A percentile compares a stretch with the other conserved stretches of the same genome.
Conservation (phyloP, 2,113 vertebrate genomes). For the Aleadryas rufinucha region DNA sequence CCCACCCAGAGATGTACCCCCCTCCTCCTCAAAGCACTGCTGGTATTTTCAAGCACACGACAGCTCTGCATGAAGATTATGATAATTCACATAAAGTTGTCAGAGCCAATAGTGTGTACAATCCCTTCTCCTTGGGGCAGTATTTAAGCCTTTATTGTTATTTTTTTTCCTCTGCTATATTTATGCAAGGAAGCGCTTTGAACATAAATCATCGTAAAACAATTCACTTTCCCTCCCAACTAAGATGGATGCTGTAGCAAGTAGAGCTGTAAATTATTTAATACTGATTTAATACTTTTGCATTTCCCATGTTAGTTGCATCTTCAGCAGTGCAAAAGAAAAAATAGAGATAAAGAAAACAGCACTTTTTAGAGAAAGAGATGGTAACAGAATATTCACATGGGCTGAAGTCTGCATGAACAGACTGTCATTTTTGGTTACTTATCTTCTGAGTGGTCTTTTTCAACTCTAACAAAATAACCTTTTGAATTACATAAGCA, state of each 20-base stretch:
- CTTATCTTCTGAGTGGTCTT: not conserved
- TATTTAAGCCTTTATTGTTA: constrained; percentile 12
- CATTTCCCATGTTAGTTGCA: not conserved
- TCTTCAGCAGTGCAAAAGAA: not conserved
- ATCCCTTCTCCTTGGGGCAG: not conserved
- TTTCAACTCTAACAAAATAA: constrained; percentile 23
- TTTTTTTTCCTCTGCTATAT: not conserved
- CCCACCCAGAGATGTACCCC: fast-evolving
- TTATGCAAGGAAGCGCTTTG: not conserved
- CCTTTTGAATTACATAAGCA: constrained; percentile 40
- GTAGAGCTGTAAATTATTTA: constrained; percentile 23
- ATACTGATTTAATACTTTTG: not conserved
- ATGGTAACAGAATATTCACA: not conserved
- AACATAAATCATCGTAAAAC: not conserved
- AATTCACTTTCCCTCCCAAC: not conserved
- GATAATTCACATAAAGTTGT: not conserved
- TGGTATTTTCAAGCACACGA: not conserved
- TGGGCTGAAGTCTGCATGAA: not conserved
- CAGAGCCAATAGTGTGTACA: not conserved
- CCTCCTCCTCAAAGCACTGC: not conserved
- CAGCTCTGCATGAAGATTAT: not conserved
- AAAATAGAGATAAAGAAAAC: not conserved
- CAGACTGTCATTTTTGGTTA: constrained; percentile 11
- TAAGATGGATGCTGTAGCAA: not conserved
- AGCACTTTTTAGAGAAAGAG: not conserved